Base-by-base conservation (phyloP, 2,113 vertebrate species). In the Siniperca chuatsi region DNA sequence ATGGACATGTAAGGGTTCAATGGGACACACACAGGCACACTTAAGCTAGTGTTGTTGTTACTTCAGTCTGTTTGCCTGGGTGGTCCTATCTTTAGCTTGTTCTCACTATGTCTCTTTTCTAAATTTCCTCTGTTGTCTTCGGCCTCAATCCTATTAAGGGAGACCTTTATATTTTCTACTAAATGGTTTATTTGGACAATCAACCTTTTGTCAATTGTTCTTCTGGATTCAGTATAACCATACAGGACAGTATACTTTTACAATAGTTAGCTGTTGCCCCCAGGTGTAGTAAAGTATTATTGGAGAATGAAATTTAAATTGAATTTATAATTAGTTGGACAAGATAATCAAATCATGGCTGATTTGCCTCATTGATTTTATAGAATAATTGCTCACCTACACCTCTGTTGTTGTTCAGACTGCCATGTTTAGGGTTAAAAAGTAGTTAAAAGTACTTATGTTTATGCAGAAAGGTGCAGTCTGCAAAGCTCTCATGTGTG, bases 31-130 rank as follows among this genome's bases (percentile, higher is more conserved):
- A 76, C 37, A 65, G 8, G 9, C 37, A 65, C 83, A 83, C 78
- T 82, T 66, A 69, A 70, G 44, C 48, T 52, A 54, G 54, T 82
- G 69, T 87, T 90, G 65, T 46, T 74, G 25, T 61, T 78, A 13
- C 74, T 82, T 68, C 7, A 46, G 29, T 79, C 46, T 52, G 37
- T 82, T 90, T 67, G 71, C 78, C 70, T 93, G 85, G 89, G 87
- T 92, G 87, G 90, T 83, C 89, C 79, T 83, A 80, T 88, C 81
- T 88, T 89, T 86, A 84, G 62, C 69, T 64, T 23, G 16, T 70
- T 74, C 73, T 64, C 42, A 83, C 48, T 72, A 18, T 35, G 5
- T 68, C 69, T 79, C 23, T 82, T 66, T 65, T 81, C 25, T 76
- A 78, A 62, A 87, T 73, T 68, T 88, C n/a, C 64, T 69, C 55